Conservation (phyloP, 2,797 vertebrate genomes). For the Hydrocynus forskahlii region DNA sequence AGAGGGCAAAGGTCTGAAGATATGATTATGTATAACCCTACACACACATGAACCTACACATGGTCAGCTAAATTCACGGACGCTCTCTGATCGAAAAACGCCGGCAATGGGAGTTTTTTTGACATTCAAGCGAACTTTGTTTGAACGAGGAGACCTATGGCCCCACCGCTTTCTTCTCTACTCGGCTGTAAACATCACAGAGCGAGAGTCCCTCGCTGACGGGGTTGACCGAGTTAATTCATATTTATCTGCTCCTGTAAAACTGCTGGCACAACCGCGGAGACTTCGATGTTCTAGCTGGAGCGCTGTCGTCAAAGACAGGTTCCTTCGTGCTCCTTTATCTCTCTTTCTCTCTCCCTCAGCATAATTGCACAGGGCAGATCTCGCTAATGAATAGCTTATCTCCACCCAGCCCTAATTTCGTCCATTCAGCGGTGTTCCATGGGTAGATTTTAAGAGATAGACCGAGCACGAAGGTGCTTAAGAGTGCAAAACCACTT, state of each 20-base stretch:
- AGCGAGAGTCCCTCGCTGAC: conserved; percentile 56
- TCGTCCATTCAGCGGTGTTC: conserved; percentile 35
- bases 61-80: background rate
- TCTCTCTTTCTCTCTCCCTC: conserved; percentile 47
- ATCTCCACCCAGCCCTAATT: conserved; percentile 32
- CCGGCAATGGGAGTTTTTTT: background rate
- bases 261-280: conserved; percentile 56
- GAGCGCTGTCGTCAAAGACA: conserved; percentile 58
- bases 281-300: conserved; percentile 63
- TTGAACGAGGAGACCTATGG: conserved; percentile 42
- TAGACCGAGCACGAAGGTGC: background rate
- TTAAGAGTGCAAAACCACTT: background rate
- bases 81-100: background rate
- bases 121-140: background rate
- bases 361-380: background rate
- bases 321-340: conserved; percentile 54
- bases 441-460: conserved; percentile 24
- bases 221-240: conserved; percentile 71
- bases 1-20: too few relatives aligned
- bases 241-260: conserved; percentile 71
- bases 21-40: background rate
- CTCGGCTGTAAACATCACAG: conserved; percentile 63
- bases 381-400: conserved; percentile 29
- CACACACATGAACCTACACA: background rate
- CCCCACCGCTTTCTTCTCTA: conserved; percentile 61